A percentile compares a stretch with the other conserved stretches of the same genome.
Evolutionary conservation across 2,888 invertebrate species (phyloP).

Genomic region (Metellina segmentata): DNA sequence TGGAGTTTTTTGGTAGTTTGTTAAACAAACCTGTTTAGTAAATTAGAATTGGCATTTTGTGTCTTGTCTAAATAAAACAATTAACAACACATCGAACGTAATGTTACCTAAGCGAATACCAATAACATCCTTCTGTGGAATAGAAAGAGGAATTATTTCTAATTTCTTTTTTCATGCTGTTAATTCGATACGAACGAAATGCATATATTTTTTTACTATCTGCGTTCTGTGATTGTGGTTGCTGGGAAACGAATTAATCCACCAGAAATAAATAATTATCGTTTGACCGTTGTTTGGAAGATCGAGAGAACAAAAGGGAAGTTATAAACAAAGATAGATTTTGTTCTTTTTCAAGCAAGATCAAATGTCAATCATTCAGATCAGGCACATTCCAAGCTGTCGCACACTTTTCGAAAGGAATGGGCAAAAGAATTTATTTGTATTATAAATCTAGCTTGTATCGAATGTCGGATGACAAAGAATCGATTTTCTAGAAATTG

Average conservation of each 20-base stretch:
- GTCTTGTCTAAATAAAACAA: not conserved
- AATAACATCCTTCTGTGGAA: not conserved
- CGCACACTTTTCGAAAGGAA: no score
- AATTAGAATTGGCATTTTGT: no score
- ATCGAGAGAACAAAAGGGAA: not conserved
- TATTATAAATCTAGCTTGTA: no score
- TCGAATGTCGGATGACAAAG: no score
- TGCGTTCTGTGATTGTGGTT: not conserved
- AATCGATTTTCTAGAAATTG: no score
- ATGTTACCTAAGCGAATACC: not conserved
- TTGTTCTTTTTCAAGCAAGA: not conserved
- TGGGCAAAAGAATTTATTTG: no score
- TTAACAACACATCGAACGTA: not conserved
- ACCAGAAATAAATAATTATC: not conserved
- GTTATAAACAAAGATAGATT: not conserved
- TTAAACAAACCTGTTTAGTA: no score
- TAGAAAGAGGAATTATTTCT: not conserved
- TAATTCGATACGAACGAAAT: not conserved
- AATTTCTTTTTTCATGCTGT: not conserved
- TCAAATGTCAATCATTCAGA: no score
- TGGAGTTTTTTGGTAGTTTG: no score
- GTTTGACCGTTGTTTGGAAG: not conserved
- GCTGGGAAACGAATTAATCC: not conserved
- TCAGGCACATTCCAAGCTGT: no score
- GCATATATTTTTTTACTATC: not conserved